Conservation (phyloP, 2,113 vertebrate genomes). For the Oostethus manadensis region DNA sequence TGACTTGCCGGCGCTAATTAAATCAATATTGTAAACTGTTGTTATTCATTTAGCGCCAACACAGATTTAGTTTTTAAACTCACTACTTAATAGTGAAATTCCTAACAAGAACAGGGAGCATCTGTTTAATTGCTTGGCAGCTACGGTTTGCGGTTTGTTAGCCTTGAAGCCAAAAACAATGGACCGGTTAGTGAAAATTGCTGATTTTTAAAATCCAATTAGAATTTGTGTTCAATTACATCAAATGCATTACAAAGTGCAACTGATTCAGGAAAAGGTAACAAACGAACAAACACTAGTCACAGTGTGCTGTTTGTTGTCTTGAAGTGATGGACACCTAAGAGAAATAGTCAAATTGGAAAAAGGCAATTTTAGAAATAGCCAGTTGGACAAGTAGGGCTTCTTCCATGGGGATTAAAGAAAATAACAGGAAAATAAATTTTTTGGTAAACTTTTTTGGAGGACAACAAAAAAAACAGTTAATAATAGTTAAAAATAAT, state of each 20-base stretch:
- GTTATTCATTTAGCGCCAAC: slow-evolving; percentile 54
- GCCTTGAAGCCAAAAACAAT: slow-evolving; percentile 35
- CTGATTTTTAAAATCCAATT: no score
- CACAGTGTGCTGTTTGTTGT: slow-evolving; percentile 8
- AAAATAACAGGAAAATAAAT: no score
- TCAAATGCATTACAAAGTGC: background rate
- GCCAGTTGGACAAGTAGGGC: no score
- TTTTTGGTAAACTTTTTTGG: no score
- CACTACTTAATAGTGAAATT: slow-evolving; percentile 40
- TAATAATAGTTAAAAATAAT: no score
- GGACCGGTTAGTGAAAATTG: slow-evolving; percentile 20
- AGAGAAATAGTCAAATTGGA: no score
- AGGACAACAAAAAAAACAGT: no score
- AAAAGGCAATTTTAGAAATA: no score
- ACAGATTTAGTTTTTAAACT: slow-evolving; percentile 48
- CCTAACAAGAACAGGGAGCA: slow-evolving; percentile 15
- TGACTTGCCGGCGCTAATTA: slow-evolving; percentile 49
- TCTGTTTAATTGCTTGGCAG: slow-evolving; percentile 33
- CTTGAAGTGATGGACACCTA: slow-evolving; percentile 5
- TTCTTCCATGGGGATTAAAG: no score
- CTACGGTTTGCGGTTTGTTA: slow-evolving; percentile 24
- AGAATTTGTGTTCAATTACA: background rate
- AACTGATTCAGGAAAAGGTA: slow-evolving; percentile 2
- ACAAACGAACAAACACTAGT: background rate
- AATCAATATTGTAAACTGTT: slow-evolving; percentile 56